Conservation (phyloP, 2,888 invertebrate species). For the Dasysyrphus tricinctus region DNA sequence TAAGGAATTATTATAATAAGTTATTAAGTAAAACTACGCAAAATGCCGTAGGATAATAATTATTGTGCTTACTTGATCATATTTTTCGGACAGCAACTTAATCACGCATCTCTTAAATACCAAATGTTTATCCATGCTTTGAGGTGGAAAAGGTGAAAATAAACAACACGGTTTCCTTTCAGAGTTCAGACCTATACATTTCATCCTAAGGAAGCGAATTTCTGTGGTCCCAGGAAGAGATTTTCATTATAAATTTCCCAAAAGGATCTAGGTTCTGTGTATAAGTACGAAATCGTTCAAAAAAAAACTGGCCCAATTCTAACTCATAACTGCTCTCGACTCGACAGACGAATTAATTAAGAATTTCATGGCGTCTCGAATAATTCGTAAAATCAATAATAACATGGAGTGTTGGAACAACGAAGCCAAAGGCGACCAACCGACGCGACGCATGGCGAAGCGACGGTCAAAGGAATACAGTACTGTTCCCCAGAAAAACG, state of each 20-base stretch:
- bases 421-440: neutral
- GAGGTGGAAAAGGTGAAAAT: neutral
- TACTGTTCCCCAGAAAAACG: neutral
- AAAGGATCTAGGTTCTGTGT: neutral
- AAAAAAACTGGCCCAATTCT: neutral
- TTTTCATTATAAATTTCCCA: slow-evolving; percentile 8
- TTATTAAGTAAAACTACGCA: slow-evolving; percentile 6
- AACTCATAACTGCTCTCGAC: neutral
- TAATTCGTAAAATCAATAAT: slow-evolving; percentile 17
- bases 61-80: slow-evolving; percentile 14
- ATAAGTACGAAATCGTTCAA: neutral
- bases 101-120: slow-evolving; percentile 19
- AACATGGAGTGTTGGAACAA: neutral
- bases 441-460: neutral
- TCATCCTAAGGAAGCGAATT: neutral
- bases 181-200: neutral
- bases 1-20: slow-evolving; percentile 8
- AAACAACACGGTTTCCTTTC: neutral
- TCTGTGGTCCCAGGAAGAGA: neutral
- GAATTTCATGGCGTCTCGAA: slow-evolving; percentile 26
- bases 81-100: neutral
- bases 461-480: neutral
- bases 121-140: neutral
- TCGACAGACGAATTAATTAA: slow-evolving; percentile 38
- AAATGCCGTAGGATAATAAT: slow-evolving; percentile 2